Percentiles rank a stretch among this genome's conserved stretches.
Conservation (phyloP, 2,113 vertebrate species). For the Panthera tigris region DNA sequence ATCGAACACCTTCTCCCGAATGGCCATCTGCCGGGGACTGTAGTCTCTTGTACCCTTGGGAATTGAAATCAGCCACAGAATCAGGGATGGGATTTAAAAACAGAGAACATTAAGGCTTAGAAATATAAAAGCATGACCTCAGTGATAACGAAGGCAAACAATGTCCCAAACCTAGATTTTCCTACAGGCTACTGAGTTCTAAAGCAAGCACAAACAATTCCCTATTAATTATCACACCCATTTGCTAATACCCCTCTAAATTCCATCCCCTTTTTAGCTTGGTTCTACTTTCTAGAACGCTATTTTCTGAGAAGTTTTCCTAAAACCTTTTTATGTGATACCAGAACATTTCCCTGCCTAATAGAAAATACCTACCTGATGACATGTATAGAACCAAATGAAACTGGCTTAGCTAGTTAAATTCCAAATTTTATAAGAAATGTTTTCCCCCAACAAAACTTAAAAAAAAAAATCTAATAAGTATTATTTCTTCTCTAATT, state of each 20-base stretch:
- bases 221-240: not conserved
- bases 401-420: constrained; percentile 5
- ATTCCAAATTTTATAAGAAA: constrained; percentile 32
- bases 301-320: not conserved
- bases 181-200: not conserved
- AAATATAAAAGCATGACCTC: constrained; percentile 40
- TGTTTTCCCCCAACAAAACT: not conserved
- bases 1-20: constrained; percentile 95
- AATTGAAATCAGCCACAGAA: constrained; percentile 54
- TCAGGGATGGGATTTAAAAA: constrained; percentile 53
- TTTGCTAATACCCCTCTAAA: constrained; percentile 1
- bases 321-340: constrained; percentile 17
- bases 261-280: not conserved
- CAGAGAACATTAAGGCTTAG: constrained; percentile 10
- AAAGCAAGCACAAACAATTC: not conserved
- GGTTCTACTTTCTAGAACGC: constrained; percentile 20
- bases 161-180: not conserved
- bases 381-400: constrained; percentile 2
- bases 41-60: constrained; percentile 95
- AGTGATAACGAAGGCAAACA: constrained; percentile 21
- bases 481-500: constrained; percentile 12
- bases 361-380: not conserved
- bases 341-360: not conserved
- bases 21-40: constrained; percentile 97
- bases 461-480: constrained; percentile 29